Base-by-base conservation (phyloP, 2,888 invertebrate genomes). In the Eudasyphora cyanicolor region DNA sequence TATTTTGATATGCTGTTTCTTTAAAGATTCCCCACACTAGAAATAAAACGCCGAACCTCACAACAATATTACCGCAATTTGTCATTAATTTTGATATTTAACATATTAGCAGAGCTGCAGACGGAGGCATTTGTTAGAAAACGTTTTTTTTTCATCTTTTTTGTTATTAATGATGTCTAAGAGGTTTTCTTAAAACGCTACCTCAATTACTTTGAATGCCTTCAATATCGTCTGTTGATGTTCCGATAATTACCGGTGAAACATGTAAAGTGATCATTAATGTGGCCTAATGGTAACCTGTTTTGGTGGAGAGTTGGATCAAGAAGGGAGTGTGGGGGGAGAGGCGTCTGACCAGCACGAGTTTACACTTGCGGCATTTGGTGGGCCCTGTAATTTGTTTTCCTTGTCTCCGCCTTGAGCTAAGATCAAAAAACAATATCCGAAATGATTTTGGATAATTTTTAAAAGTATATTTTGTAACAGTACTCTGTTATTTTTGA, bases 121-220 rank as follows among this genome's bases (percentile, higher is more conserved):
- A n/a, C 45, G n/a, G n/a, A n/a, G 6, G 6, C 38, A 38, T 45
- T 32, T 32, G 32, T 8, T n/a, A n/a, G 45, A n/a, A 45, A n/a
- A n/a, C 32, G n/a, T 45, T n/a, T n/a, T n/a, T n/a, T n/a, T n/a
- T n/a, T n/a, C n/a, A n/a, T n/a, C n/a, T 45, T 45, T 12, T 45
- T 45, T 10, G 14, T 4, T 29, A 54, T 21, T 54, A 60, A 60
- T 60, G 60, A 60, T 29, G 29, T 14, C 60, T 60, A 45, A 35
- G 35, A 64, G 14, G 29, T 24, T 24, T 38, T 45, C 45, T 14
- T n/a, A 45, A 45, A 54, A 54, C 57, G 73, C 73, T 73, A 73
- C 73, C 73, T 73, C 73, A 73, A 73, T 73, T 73, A 73, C 57
- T 54, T 71, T 51, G 29, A 32, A 21, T 21, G 8, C 51, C 3